Evolutionary conservation across 2,888 invertebrate species (phyloP), one percentile per base, ranked within the genome.

Genomic region (Tachina grossa): DNA sequence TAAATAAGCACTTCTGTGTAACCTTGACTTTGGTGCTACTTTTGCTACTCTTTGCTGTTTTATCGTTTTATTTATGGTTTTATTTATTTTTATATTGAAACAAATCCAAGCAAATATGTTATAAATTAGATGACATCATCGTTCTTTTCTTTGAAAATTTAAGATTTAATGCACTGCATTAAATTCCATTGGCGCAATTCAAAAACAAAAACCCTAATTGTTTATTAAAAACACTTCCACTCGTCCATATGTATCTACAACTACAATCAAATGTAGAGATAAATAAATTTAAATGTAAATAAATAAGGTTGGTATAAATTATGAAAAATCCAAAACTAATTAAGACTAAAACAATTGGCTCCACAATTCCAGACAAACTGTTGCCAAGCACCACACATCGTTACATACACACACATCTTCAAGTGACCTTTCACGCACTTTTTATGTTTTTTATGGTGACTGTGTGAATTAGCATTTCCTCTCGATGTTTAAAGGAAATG

Each of bases 171-270:
- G 65, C 69, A 72, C n/a, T 71, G 51, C 65, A 49, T 74, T 31
- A 31, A 72, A 68, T 71, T 22, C 49, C 41, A 8, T 47, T 74
- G 72, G 72, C 63, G 75, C 22, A 79, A 69, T 49, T 9, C 31
- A 45, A 22, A 45, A 57, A 3, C 57, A 31, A 22, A n/a, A 61
- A 31, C 13, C 11, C 39, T 68, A 82, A 77, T 59, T 72, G 22
- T 76, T 69, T 76, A 57, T 71, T 75, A 88, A 89, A 69, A 77
- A n/a, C 49, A 11, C 11, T 49, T 16, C 14, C 49, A 49, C n/a
- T 10, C 19, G 31, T n/a, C 53, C 14, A n/a, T n/a, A n/a, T n/a
- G n/a, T n/a, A n/a, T n/a, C n/a, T n/a, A 53, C 43, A 14, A 41
- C 19, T 2, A 43, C 41, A 43, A 16, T 45, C 10, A 22, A 41